Evolutionary conservation across 2,888 invertebrate species (phyloP), one percentile per base, ranked within the genome.

Genomic region (Lycocerus yunnanus): DNA sequence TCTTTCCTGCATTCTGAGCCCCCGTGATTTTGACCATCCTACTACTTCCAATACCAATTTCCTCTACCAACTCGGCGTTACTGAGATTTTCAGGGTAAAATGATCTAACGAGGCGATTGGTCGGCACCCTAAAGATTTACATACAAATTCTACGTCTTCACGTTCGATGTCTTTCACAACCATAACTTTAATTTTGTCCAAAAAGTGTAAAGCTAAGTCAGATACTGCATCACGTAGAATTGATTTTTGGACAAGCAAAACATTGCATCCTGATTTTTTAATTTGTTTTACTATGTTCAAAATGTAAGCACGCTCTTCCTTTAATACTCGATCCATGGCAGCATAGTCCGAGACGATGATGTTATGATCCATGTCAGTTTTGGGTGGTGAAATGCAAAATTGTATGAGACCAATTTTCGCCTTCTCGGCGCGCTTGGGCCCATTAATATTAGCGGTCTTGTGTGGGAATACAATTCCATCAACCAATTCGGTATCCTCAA

Each of bases 91-190:
- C 99, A 14, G 98, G 90, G 93, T 91, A 87, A 99, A 99, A 86
- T 99, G 99, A 88, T 99, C 99, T 77, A 99, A 89, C n/a, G 98
- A 98, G 5, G 99, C 99, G 81, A 99, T 97, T 0, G 99, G 99
- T 68, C 97, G 91, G 86, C 98, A 98, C 18, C 94, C 94, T 20
- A 98, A 88, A 6, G 96, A 96, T 90, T 97, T 98, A 88, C 97
- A 98, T 15, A 99, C 93, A 87, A 98, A 99, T 84, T 99, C 97
- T 80, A 99, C 95, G 83, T 99, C 99, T 86, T 99, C 99, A 69
- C 99, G 92, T 87, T 99, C 99, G 72, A 99, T 92, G 85, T 99
- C 99, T 87, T 97, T 98, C 69, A 99, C 93, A 1, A 99, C 98
- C 94, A 99, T 94, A 71, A 98, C 97, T 87, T 99, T 99, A 86